Evolutionary conservation across 2,888 invertebrate genomes (phyloP).

Genomic region (Drosophila melanosoma): DNA sequence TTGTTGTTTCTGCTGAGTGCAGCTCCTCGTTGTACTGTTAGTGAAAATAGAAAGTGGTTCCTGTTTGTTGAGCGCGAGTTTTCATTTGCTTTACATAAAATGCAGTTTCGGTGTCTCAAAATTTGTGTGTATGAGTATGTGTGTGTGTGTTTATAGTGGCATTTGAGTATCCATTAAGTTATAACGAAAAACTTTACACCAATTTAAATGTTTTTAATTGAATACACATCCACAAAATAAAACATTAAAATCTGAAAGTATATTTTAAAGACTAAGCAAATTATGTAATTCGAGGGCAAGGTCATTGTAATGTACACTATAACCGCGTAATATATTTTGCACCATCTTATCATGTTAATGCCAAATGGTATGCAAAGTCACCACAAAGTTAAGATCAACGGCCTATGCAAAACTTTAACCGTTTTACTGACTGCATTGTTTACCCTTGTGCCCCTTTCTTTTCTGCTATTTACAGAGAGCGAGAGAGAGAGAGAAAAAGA

Average conservation of each 20-base stretch:
- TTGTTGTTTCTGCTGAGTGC: constrained; percentile 29
- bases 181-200: not conserved
- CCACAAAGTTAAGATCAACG: constrained; percentile 19
- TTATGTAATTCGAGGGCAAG: constrained; percentile 10
- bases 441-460: constrained; percentile 79
- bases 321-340: constrained; percentile 3
- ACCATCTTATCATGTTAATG: constrained; percentile 30
- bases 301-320: constrained; percentile 10
- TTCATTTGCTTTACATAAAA: constrained; percentile 79
- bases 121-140: constrained; percentile 7
- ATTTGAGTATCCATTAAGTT: constrained; percentile 31
- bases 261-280: not conserved
- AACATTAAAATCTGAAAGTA: not conserved
- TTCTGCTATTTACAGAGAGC: constrained; percentile 65
- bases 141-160: constrained; percentile 38
- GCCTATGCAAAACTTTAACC: constrained; percentile 46
- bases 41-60: constrained; percentile 85
- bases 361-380: constrained; percentile 2
- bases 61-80: constrained; percentile 77
- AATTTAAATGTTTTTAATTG: not conserved
- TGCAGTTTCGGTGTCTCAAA: constrained; percentile 58
- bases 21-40: constrained; percentile 72
- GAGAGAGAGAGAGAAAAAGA: constrained; percentile 37
- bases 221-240: not conserved
- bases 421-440: constrained; percentile 65